Evolutionary conservation across 2,888 invertebrate species (phyloP), one percentile per base, ranked within the genome.

Genomic region (Drosophila conformis): DNA sequence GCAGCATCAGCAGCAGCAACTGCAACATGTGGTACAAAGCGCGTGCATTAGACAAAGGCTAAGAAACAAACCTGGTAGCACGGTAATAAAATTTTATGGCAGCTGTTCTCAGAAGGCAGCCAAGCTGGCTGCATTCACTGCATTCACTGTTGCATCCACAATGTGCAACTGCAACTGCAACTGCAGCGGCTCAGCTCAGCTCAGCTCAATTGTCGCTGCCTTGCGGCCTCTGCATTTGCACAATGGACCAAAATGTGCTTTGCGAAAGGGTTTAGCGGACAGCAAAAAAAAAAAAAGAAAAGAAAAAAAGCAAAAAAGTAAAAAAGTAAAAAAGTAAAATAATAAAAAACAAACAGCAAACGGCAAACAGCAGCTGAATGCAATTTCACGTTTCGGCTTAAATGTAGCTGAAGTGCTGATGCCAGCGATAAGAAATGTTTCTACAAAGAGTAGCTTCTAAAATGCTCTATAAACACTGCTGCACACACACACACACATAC

Each of bases 81-180:
- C 66, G 70, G 82, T 83, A 86, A 90, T 91, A 91, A 91, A 91
- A 89, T 91, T 91, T 91, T 90, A 91, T 90, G 89, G 84, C 80
- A 83, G 82, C 78, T 82, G 80, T 76, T 82, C 77, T 65, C 35
- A 61, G 82, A 82, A 82, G 78, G 76, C 67, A 46, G 46, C 46
- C 25, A 46, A 46, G 46, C 46, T 25, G 15, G 8, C 8, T 25
- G 46, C 46, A 46, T 25, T 42, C 40, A 79, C 49, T 79, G 82
- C 80, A 82, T 76, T 79, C 80, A 74, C 69, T 38, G 27, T 27
- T 74, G 68, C 63, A 63, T 25, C 46, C 46, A 46, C 46, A 46
- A 46, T 46, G 58, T 62, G 69, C 69, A 66, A 51, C 67, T 61
- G 68, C 67, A 31, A 25, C 60, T 27, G 25, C 46, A 27, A 60